Base-by-base conservation (phyloP, 2,888 invertebrate genomes). In the Andrena minutula region DNA sequence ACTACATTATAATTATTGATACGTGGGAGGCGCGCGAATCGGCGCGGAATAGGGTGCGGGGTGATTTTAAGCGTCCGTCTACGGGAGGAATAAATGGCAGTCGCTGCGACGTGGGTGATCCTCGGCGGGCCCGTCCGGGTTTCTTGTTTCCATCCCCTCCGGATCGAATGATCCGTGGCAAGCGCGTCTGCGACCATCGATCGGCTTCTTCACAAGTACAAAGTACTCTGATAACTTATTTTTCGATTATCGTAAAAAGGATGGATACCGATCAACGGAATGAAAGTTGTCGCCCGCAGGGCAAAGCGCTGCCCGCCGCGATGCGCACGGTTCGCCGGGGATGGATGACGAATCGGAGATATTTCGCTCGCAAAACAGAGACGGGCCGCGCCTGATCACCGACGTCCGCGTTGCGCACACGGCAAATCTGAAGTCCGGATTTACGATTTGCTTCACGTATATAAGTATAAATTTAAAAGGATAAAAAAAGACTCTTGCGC, bases 1-100 rank as follows among this genome's bases (percentile, higher is more conserved):
- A 88, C 70, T 90, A 88, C 75, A 80, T 85, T 85, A 85, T 81
- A 84, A 86, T 84, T 83, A 86, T 77, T 75, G 82, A 88, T 78
- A 23, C 20, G 23, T 1, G 56, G 12, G 23, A 4, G 82, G 74
- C 65, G 88, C 89, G 86, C 83, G 87, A 88, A 87, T 88, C 85
- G 88, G 85, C 86, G 66, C 74, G 85, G 80, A 63, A 28, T 70
- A 41, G 0, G 53, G 83, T 30, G 66, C 71, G 81, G 85, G 83
- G 78, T 80, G 76, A 74, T 85, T 86, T 76, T 78, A 70, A 79
- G 79, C 82, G 70, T 83, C 88, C 86, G 73, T 87, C 63, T 87
- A 61, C 53, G 73, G 63, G 68, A 63, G 49, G 71, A 61, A 56
- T 69, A 53, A 53, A 1, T 64, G 65, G 35, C 49, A 56, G 53